Base-by-base conservation (phyloP, 2,797 vertebrate genomes). In the Spondyliosoma cantharus region DNA sequence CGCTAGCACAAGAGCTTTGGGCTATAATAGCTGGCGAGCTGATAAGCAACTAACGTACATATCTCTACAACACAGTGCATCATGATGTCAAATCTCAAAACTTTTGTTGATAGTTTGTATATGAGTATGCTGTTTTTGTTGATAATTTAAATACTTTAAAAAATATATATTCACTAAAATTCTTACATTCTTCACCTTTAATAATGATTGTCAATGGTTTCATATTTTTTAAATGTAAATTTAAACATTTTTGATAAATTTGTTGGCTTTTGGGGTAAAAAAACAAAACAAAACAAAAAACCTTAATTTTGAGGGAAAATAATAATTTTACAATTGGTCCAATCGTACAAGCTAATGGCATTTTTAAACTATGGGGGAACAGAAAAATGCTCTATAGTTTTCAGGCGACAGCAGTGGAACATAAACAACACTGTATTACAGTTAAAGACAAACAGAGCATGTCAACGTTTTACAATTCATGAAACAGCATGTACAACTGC, bases 361-460 rank as follows among this genome's bases (percentile, higher is more conserved):
- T 68, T 71, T 74, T 78, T 27, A 25, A 71, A 61, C 68, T 22
- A 52, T 0, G 5, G 69, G 22, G 1, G 49, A 25, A 46, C 45
- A 15, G 43, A 61, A 16, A 4, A 16, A 3, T 20, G 45, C 24
- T 22, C 3, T 0, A 19, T 19, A 57, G 62, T 78, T 84, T 78
- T 78, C 80, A 86, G 72, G 85, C 54, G 79, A 91, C 90, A 89
- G 84, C 91, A 94, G 90, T 81, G 82, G 83, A 82, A 90, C 83
- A 86, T 82, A 86, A 78, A 86, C 93, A 78, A 86, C 93, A 94
- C 93, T 93, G 93, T 92, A 93, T 93, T 94, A 95, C 93, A 95
- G 93, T 94, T 92, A 93, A 88, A 85, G 70, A 91, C 90, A 93
- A 87, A 88, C 86, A 85, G 87, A 93, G 93, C 91, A 91, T 89